Evolutionary conservation across 1,140 invertebrate species (phyloP).

Genomic region (Nylanderia fulva): DNA sequence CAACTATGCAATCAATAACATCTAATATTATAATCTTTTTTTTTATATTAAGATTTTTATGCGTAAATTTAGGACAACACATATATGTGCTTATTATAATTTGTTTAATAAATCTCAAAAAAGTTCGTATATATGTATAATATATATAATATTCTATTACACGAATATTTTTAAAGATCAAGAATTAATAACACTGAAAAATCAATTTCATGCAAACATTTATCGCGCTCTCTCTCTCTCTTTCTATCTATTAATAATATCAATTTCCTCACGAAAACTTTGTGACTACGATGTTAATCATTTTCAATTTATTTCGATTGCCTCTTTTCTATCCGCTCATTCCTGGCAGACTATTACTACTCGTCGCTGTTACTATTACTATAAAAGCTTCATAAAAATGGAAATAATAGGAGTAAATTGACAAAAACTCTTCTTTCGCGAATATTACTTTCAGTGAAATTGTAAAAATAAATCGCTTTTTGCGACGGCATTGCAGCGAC

Average conservation of each 20-base stretch:
- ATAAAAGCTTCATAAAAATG: constrained; percentile 1
- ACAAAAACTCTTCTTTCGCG: not conserved
- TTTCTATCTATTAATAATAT: not conserved
- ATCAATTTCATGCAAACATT: constrained; percentile 15
- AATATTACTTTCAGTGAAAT: not conserved
- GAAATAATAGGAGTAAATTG: not conserved
- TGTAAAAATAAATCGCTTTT: not conserved
- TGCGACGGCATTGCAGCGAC: not conserved
- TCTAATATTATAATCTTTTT: constrained; percentile 20
- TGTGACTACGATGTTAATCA: not conserved
- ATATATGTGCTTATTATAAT: no score
- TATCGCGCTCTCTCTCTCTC: not conserved
- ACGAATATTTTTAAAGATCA: not conserved
- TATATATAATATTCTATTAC: not conserved
- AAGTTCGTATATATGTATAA: no score
- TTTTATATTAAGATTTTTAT: constrained; percentile 32
- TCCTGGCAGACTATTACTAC: not conserved
- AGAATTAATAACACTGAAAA: constrained; percentile 8
- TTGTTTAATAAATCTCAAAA: not conserved
- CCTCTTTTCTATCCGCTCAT: not conserved
- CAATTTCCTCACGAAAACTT: not conserved
- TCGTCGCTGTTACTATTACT: not conserved
- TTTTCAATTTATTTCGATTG: constrained; percentile 31
- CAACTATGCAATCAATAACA: not conserved
- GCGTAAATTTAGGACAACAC: not conserved